Base-by-base conservation (phyloP, 2,888 invertebrate genomes). In the Heliconius sara region DNA sequence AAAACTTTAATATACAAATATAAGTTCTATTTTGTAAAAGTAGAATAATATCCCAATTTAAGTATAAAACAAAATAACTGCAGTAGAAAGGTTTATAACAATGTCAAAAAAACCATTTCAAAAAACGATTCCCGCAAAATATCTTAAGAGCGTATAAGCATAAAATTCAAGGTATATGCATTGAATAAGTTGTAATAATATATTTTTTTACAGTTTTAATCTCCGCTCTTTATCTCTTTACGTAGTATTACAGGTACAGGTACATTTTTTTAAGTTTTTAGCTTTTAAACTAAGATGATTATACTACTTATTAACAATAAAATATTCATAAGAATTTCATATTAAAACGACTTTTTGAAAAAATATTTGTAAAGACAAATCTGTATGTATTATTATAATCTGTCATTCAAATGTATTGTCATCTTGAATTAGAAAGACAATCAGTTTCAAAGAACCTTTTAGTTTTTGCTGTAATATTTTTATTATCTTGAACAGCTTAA, bases 21-120 rank as follows among this genome's bases (percentile, higher is more conserved):
- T 71, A 72, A 16, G n/a, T 22, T 30, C 10, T 5, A 67, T 16
- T 16, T 72, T 72, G n/a, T 82, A 84, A 87, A 86, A 85, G 86
- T 87, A 85, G 85, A 7, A 89, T 87, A 10, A 65, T 47, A 27
- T 65, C 43, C 25, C 22, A 6, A 43, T 65, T 43, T 43, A 13
- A 39, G n/a, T n/a, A 70, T 73, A 30, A 34, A 57, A 34, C 1
- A 57, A 34, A 12, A 27, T 27, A 27, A 27, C 27, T 27, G 2
- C 27, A 34, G 34, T 6, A 73, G 34, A 60, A 73, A n/a, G 57
- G 13, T 19, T 12, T 70, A 70, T 34, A 30, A 72, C 22, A 72
- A 22, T 57, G 57, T 27, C 52, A 22, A 52, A 30, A 52, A 22
- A 12, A 71, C 10, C 27, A 27, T 71, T 12, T 27, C 2, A 27